These are phyloP conservation scores for Siphonodentalium dalli DNA, from an alignment of 2,888 invertebrate species.

Conservation along the genomic window DNA sequence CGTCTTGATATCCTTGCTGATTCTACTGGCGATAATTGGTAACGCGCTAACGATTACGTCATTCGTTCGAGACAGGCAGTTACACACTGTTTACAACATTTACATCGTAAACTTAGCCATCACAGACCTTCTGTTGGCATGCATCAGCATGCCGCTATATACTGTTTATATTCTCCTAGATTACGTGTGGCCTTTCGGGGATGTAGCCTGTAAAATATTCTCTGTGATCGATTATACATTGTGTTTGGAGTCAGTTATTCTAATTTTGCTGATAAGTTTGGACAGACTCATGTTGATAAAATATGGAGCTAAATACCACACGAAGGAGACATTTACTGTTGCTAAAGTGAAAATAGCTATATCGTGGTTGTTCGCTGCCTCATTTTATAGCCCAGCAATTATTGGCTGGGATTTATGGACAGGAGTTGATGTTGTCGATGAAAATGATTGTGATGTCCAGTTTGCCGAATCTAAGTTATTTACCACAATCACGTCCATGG, in stretches of 20 bases:
- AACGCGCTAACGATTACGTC: slow-evolving; percentile 38
- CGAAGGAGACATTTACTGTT: slow-evolving; percentile 28
- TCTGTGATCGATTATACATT: slow-evolving; percentile 37
- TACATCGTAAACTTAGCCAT: slow-evolving; percentile 42
- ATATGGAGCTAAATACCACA: slow-evolving; percentile 32
- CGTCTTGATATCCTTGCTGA: slow-evolving; percentile 26
- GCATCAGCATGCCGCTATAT: slow-evolving; percentile 41
- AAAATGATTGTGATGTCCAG: slow-evolving; percentile 41
- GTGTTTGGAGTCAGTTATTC: slow-evolving; percentile 36
- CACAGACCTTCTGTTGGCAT: slow-evolving; percentile 36
- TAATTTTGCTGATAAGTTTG: slow-evolving; percentile 40
- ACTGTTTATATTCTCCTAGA: slow-evolving; percentile 35
- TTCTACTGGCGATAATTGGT: slow-evolving; percentile 35
- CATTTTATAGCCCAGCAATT: slow-evolving; percentile 41
- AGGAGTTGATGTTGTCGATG: slow-evolving; percentile 33
- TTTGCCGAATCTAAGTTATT: slow-evolving; percentile 34
- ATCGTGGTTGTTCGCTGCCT: slow-evolving; percentile 37
- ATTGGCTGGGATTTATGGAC: slow-evolving; percentile 42
- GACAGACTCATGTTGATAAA: slow-evolving; percentile 38
- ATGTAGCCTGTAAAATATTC: slow-evolving; percentile 39
- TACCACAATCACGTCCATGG: slow-evolving; percentile 33
- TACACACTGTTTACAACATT: slow-evolving; percentile 37
- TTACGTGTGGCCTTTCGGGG: slow-evolving; percentile 40
- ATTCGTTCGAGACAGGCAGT: slow-evolving; percentile 33
- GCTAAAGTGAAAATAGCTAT: slow-evolving; percentile 27